phyloP scores from a whole-genome alignment of 2,113 vertebrate genomes.

The Sorex araneus region DNA sequence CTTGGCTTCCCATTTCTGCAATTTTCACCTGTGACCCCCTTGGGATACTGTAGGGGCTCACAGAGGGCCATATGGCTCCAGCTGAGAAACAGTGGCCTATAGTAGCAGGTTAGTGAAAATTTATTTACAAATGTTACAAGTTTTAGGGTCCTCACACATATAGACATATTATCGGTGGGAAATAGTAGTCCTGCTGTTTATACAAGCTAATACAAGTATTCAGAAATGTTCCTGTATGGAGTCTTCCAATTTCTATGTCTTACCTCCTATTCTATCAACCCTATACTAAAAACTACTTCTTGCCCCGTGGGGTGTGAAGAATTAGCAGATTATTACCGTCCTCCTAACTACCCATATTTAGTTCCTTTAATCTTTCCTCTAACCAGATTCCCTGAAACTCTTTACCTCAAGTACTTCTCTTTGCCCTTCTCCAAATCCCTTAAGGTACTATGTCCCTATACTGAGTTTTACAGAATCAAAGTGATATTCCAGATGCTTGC shows the following conservation, averaged over 20 bases:
- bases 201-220: not conserved
- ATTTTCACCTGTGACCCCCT: too few species aligned
- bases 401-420: conserved; percentile 35
- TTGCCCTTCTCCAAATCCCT: conserved; percentile 63
- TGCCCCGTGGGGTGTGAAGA: conserved; percentile 1
- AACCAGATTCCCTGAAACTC: conserved; percentile 29
- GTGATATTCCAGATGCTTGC: conserved; percentile 68
- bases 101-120: not conserved
- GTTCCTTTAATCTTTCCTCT: conserved; percentile 45
- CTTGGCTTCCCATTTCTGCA: too few species aligned
- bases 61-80: too few species aligned
- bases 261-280: conserved; percentile 45
- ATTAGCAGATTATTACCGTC: not conserved
- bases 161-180: not conserved
- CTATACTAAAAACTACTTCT: conserved; percentile 50
- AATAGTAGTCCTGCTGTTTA: not conserved
- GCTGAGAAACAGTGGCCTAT: not conserved
- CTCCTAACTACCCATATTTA: not conserved
- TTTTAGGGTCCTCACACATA: not conserved
- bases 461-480: conserved; percentile 49
- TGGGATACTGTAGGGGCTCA: too few species aligned
- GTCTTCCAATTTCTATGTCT: conserved; percentile 29
- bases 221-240: conserved; percentile 44
- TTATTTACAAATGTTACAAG: conserved; percentile 49
- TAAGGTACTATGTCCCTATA: conserved; percentile 48